Evolutionary conservation across 2,113 vertebrate genomes (phyloP), one percentile per base, ranked within the genome.

Genomic region (Hiodon alosoides): DNA sequence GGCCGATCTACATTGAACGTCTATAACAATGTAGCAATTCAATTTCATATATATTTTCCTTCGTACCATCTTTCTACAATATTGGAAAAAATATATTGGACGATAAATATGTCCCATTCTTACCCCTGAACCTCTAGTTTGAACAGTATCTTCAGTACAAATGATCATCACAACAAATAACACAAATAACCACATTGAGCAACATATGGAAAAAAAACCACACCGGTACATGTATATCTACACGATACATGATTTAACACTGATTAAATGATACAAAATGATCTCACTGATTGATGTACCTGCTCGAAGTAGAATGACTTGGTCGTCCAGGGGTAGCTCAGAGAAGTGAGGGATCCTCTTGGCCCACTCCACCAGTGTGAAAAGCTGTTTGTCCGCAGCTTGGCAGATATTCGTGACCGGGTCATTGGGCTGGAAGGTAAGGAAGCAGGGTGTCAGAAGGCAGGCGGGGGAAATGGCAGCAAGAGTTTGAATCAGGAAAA

Each of bases 371-470:
- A 96, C 95, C 77, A 96, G 88, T 0, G 95, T 97, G 79, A 97
- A 97, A 11, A 97, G 94, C 85, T 97, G 95, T 73, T 96, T 97
- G 85, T 97, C 95, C 3, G 95, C 95, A 2, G 95, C 95, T 85
- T 97, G 95, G 84, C 95, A 97, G 87, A 97, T 97, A 84, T 97
- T 97, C 65, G 95, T 97, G 87, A 97, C 95, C 0, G 95, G 95
- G 83, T 97, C 95, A 54, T 96, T 97, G 62, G 94, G 94, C 95
- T 97, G 88, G 67, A 67, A 79, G 62, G 10, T 31, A 50, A 59
- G 50, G n/a, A 16, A 51, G 53, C 16, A 48, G 73, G n/a, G 59
- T 47, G 67, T 78, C 51, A 74, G 17, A 69, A 14, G 13, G 50
- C 7, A 8, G 14, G 11, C 3, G 5, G 48, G 4, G 10, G 10